Evolutionary conservation across 2,888 invertebrate species (phyloP), one percentile per base, ranked within the genome.

Genomic region (Celastrina argiolus): DNA sequence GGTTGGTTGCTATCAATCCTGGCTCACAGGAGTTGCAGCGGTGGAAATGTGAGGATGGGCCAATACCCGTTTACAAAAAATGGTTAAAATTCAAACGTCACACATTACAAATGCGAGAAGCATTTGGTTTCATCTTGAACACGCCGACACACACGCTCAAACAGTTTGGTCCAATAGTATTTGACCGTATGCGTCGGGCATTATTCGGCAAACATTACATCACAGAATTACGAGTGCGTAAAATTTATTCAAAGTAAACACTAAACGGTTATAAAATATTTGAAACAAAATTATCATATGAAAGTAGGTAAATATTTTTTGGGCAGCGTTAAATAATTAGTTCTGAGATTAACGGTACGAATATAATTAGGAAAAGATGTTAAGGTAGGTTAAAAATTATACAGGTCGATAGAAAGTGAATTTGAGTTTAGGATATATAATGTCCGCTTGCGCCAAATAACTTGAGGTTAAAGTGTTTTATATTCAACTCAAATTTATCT

Each of bases 241-340:
- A 51, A 51, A 51, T 22, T 51, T 51, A 51, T 51, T 22, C 51
- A 51, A 45, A 45, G 45, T 18, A 45, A 51, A 26, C 51, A 22
- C 22, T 51, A 51, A 51, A 51, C 51, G 6, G 51, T 51, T 26
- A 51, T 51, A 26, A 51, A 45, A 51, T 36, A 12, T 51, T 12
- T 12, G 22, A 26, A 51, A 51, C 51, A 26, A 51, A 51, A 51
- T 51, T 51, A 51, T 22, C 51, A 51, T 51, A 14, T 51, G 51
- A 51, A 51, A 51, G 51, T n/a, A n/a, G n/a, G n/a, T 51, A 51
- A 51, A 51, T 26, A 51, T 5, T 51, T 51, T 22, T 36, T 1
- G 36, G 8, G 8, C 2, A 22, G n/a, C 41, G 41, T 51, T 51
- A 10, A 26, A 12, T 51, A 51, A 51, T 51, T 16, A 51, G 22